Evolutionary conservation across 1,140 invertebrate species (phyloP).

Genomic region (Nephila pilipes): DNA sequence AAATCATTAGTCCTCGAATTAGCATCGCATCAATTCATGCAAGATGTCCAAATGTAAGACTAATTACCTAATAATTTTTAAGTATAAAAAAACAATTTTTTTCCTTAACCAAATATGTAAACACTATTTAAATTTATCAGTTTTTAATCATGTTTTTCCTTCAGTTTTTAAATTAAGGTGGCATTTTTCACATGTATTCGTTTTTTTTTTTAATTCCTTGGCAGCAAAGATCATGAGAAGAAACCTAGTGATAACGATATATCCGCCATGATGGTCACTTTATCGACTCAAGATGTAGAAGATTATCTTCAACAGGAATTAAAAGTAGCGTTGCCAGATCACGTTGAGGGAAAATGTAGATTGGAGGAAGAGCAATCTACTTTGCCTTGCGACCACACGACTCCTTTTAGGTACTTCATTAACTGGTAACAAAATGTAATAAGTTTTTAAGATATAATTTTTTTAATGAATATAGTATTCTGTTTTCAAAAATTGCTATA

Average conservation of each 20-base stretch:
- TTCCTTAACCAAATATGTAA: too few relatives aligned
- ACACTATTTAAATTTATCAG: too few relatives aligned
- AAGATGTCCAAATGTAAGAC: slow-evolving; percentile 44
- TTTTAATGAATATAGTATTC: too few relatives aligned
- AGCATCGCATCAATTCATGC: slow-evolving; percentile 81
- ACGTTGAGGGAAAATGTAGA: slow-evolving; percentile 80
- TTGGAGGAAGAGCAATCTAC: slow-evolving; percentile 80
- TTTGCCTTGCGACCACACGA: slow-evolving; percentile 88
- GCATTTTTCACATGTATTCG: too few relatives aligned
- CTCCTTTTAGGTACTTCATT: slow-evolving; percentile 84
- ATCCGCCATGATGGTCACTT: slow-evolving; percentile 54
- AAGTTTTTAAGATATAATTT: too few relatives aligned
- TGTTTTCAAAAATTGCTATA: too few relatives aligned
- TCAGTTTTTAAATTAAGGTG: too few relatives aligned
- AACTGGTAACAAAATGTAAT: too few relatives aligned
- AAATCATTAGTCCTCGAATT: slow-evolving; percentile 93
- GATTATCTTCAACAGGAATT: slow-evolving; percentile 61
- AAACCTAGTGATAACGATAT: slow-evolving; percentile 54
- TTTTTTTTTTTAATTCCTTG: background rate
- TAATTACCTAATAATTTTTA: background rate
- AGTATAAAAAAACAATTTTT: too few relatives aligned
- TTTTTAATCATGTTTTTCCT: too few relatives aligned
- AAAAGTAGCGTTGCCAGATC: slow-evolving; percentile 80
- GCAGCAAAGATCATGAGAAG: slow-evolving; percentile 58
- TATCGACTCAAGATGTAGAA: slow-evolving; percentile 70